These are phyloP conservation scores for Apostichopus californicus DNA, from an alignment of 35 echinoderm and acorn worm species.

Conservation along the genomic window DNA sequence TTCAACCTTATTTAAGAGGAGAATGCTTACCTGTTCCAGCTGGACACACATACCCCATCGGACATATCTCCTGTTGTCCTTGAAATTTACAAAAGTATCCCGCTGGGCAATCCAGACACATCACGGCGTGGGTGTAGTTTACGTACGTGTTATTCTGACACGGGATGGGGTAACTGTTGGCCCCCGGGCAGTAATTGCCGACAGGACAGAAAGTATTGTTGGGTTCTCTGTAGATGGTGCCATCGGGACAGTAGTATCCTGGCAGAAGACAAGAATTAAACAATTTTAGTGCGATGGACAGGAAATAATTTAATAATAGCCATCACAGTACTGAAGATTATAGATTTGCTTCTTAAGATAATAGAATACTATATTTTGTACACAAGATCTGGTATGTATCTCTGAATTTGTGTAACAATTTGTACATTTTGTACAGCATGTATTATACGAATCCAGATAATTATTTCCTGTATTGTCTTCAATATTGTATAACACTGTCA, in stretches of 20 bases:
- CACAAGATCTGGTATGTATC: too few relatives aligned
- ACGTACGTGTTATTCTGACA: conserved; percentile 92
- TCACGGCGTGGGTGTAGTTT: conserved; percentile 89
- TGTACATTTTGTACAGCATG: too few relatives aligned
- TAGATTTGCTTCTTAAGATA: too few relatives aligned
- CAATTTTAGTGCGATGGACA: too few relatives aligned
- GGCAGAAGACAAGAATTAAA: not conserved
- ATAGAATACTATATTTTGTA: too few relatives aligned
- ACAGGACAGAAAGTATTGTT: conserved; percentile 81
- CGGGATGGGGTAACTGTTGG: conserved; percentile 81
- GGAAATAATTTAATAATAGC: too few relatives aligned
- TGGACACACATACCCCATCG: conserved; percentile 86
- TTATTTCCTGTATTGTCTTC: too few relatives aligned
- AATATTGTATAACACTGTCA: too few relatives aligned
- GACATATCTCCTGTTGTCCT: conserved; percentile 82
- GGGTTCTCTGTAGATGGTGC: conserved; percentile 89
- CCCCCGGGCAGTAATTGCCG: conserved; percentile 88
- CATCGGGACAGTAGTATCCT: conserved; percentile 97
- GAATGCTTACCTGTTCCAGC: conserved; percentile 78
- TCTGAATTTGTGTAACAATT: too few relatives aligned
- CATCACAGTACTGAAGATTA: too few relatives aligned
- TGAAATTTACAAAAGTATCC: conserved; percentile 79
- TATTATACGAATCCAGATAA: too few relatives aligned
- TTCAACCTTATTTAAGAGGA: too few relatives aligned
- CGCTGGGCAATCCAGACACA: conserved; percentile 84